These are phyloP conservation scores for Nerophis ophidion DNA, from an alignment of 2,113 vertebrate genomes.

Conservation along the genomic window DNA sequence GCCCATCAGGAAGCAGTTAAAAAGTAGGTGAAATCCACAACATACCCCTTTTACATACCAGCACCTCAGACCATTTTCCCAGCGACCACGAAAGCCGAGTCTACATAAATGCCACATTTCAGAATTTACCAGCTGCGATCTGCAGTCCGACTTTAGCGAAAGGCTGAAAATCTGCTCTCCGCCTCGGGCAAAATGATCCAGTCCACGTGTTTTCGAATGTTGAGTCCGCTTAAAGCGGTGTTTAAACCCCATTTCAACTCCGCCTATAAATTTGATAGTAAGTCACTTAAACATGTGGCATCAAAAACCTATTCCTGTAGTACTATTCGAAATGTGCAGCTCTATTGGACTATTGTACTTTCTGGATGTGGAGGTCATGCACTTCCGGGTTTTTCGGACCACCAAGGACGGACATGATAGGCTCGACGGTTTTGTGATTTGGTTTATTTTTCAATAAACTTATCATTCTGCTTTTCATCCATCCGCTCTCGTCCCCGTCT, in stretches of 20 bases:
- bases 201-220: constrained; percentile 30
- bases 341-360: constrained; percentile 4
- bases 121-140: not conserved
- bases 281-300: constrained; percentile 32
- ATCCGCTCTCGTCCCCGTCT: too few species aligned
- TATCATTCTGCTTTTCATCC: too few species aligned
- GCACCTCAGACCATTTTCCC: constrained; percentile 36
- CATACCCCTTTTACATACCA: constrained; percentile 13
- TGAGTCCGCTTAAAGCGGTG: constrained; percentile 23
- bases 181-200: constrained; percentile 22
- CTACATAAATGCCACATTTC: not conserved
- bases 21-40: constrained; percentile 80
- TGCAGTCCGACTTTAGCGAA: constrained; percentile 4
- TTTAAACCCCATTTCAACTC: constrained; percentile 55
- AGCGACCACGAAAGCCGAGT: not conserved
- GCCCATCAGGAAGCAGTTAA: constrained; percentile 97
- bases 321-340: constrained; percentile 5
- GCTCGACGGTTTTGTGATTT: too few species aligned
- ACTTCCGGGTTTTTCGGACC: too few species aligned
- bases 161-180: constrained; percentile 15
- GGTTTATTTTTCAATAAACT: too few species aligned
- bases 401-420: too few species aligned
- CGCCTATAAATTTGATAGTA: constrained; percentile 31
- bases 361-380: too few species aligned
- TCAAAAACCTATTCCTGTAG: constrained; percentile 17